Conservation (phyloP, 2,888 invertebrate species). For the Brachyptera risi region DNA sequence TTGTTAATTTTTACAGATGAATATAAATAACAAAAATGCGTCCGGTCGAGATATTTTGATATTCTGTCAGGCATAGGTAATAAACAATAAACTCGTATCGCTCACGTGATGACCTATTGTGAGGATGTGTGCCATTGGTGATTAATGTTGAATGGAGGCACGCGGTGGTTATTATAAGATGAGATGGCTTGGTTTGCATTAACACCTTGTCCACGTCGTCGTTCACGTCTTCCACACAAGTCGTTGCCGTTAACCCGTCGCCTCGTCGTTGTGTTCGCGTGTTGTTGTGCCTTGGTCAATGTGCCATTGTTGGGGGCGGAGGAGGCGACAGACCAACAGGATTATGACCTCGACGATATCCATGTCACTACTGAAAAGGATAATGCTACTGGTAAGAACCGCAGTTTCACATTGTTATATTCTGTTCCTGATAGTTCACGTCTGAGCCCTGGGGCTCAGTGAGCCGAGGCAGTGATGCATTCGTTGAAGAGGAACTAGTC, state of each 20-base stretch:
- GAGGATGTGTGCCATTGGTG: not conserved
- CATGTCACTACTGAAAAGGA: conserved; percentile 2
- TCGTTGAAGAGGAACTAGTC: too few species aligned
- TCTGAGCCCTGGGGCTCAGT: too few species aligned
- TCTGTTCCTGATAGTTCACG: too few species aligned
- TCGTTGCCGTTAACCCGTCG: not conserved
- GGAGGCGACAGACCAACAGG: not conserved
- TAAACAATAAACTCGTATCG: too few species aligned
- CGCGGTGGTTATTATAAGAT: not conserved
- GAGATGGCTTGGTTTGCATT: conserved; percentile 5
- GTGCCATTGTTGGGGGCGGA: not conserved
- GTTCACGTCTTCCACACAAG: not conserved
- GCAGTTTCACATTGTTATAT: too few species aligned
- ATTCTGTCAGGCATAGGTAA: too few species aligned
- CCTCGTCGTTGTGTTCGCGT: too few species aligned
- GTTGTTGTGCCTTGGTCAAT: conserved; percentile 5
- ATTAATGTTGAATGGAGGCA: not conserved
- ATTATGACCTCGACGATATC: not conserved
- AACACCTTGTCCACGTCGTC: not conserved
- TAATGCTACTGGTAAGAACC: conserved; percentile 7
- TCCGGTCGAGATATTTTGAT: too few species aligned
- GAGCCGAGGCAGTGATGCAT: too few species aligned
- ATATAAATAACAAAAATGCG: too few species aligned
- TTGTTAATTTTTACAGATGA: too few species aligned
- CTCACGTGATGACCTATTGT: not conserved